These are phyloP conservation scores for Episyrphus balteatus DNA, from an alignment of 1,140 invertebrate species.

Conservation along the genomic window DNA sequence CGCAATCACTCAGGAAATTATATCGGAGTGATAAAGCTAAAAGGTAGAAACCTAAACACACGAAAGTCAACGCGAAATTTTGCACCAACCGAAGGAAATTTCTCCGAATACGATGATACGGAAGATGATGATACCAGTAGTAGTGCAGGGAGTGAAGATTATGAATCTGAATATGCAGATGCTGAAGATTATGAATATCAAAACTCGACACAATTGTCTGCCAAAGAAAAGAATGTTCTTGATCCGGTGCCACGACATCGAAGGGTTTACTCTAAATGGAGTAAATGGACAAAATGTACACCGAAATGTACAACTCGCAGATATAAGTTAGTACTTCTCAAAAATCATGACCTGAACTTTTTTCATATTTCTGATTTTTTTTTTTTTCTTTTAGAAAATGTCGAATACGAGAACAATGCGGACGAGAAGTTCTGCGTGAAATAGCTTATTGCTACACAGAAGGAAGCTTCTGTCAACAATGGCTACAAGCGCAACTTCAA, in stretches of 20 bases:
- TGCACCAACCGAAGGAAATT: constrained; percentile 9
- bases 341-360: not conserved
- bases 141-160: not conserved
- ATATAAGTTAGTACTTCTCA: constrained; percentile 27
- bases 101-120: constrained; percentile 15
- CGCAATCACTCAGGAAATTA: constrained; percentile 3
- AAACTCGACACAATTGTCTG: not conserved
- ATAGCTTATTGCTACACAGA: constrained; percentile 75
- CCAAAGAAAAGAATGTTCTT: constrained; percentile 4
- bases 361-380: not conserved
- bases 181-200: no score
- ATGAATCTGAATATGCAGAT: not conserved
- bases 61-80: not conserved
- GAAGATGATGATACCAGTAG: not conserved
- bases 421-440: constrained; percentile 60
- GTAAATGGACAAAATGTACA: constrained; percentile 37
- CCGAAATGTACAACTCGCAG: constrained; percentile 37
- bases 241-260: constrained; percentile 10
- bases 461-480: constrained; percentile 64
- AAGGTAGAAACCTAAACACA: not conserved
- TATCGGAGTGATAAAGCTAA: not conserved
- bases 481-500: constrained; percentile 44
- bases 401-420: constrained; percentile 58
- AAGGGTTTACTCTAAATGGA: constrained; percentile 36
- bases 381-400: constrained; percentile 49